These are phyloP conservation scores for Xyrauchen texanus DNA, from an alignment of 2,113 vertebrate genomes.

Conservation along the genomic window DNA sequence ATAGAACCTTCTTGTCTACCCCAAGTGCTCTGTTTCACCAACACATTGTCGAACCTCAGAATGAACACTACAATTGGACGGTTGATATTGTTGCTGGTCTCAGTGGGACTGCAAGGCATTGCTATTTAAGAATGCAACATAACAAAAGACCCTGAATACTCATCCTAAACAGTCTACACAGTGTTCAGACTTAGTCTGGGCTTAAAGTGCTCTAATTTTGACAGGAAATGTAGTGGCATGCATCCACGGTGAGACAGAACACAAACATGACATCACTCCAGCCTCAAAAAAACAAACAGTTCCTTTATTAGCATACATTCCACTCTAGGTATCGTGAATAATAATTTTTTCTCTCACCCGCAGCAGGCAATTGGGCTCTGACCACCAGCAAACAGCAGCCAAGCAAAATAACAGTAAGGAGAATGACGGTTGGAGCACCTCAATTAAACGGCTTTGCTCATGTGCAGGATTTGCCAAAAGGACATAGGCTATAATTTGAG, in stretches of 20 bases:
- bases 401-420: conserved; percentile 69
- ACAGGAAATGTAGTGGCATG: conserved; percentile 41
- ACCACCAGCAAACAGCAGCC: conserved; percentile 65
- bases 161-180: conserved; percentile 58
- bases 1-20: not conserved
- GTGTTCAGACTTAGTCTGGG: conserved; percentile 54
- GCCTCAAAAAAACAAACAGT: conserved; percentile 48
- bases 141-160: conserved; percentile 69
- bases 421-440: conserved; percentile 67
- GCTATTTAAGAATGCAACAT: conserved; percentile 65
- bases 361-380: conserved; percentile 59
- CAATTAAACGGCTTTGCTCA: conserved; percentile 67
- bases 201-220: conserved; percentile 36
- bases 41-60: conserved; percentile 17
- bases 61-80: not conserved
- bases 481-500: conserved; percentile 62
- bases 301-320: conserved; percentile 72
- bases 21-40: not conserved
- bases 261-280: conserved; percentile 67
- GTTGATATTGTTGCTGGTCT: conserved; percentile 57
- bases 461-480: conserved; percentile 56
- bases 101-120: conserved; percentile 54
- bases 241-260: conserved; percentile 61
- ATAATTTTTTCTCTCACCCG: conserved; percentile 63
- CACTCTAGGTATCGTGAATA: conserved; percentile 62